These are phyloP conservation scores for Sebastes fasciatus DNA, from an alignment of 2,113 vertebrate genomes.

Conservation along the genomic window DNA sequence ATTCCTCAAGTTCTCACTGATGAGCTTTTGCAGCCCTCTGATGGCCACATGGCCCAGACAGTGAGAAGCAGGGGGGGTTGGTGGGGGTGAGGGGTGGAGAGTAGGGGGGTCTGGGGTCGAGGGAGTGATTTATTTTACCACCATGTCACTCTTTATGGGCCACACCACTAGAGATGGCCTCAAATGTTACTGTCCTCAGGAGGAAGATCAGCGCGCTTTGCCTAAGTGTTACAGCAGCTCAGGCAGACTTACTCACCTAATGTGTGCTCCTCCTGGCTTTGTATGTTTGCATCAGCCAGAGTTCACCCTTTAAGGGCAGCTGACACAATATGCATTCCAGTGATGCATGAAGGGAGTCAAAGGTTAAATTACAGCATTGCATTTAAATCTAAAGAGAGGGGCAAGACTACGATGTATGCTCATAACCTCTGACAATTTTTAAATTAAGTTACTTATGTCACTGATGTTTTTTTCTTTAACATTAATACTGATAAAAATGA, in stretches of 20 bases:
- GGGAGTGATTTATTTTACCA: conserved; percentile 81
- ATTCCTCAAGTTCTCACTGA: conserved; percentile 76
- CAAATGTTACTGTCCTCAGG: conserved; percentile 81
- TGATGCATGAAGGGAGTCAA: conserved; percentile 12
- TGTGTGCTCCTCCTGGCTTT: conserved; percentile 11
- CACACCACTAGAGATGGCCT: conserved; percentile 72
- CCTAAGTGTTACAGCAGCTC: conserved; percentile 72
- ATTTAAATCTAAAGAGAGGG: conserved; percentile 18
- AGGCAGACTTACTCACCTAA: conserved; percentile 37
- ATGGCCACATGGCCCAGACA: conserved; percentile 70
- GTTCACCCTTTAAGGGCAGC: conserved; percentile 22
- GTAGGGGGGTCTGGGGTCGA: conserved; percentile 35
- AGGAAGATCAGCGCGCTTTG: conserved; percentile 77
- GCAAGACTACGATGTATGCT: background rate
- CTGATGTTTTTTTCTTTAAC: conserved; percentile 18
- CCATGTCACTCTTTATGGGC: conserved; percentile 80
- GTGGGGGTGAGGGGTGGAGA: background rate
- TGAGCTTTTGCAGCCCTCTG: conserved; percentile 77
- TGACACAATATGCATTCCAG: conserved; percentile 6
- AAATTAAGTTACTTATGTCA: conserved; percentile 45
- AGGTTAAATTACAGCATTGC: conserved; percentile 34
- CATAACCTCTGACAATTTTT: background rate
- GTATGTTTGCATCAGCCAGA: conserved; percentile 34
- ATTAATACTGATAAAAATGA: background rate
- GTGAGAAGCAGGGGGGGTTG: conserved; percentile 8